Evolutionary conservation across 2,888 invertebrate species (phyloP).

Genomic region (Synanthedon andrenaeformis): DNA sequence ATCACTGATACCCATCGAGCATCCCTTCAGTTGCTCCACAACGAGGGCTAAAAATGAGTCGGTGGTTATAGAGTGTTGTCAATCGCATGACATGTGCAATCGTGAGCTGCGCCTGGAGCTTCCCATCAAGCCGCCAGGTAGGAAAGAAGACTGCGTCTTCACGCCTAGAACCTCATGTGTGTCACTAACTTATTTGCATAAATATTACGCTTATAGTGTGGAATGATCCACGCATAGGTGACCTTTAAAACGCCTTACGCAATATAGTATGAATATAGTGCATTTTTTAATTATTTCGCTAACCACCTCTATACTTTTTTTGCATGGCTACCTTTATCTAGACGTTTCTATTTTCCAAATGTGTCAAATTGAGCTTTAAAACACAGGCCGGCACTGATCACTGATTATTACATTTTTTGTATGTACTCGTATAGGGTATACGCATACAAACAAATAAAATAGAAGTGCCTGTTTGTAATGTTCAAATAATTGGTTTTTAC

Average conservation of each 20-base stretch:
- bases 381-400: conserved; percentile 64
- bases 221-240: conserved; percentile 8
- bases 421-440: no score
- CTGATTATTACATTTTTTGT: conserved; percentile 23
- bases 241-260: conserved; percentile 5
- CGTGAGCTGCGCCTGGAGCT: conserved; percentile 76
- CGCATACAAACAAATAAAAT: not conserved
- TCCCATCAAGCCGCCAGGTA: conserved; percentile 77
- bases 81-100: conserved; percentile 81
- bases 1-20: conserved; percentile 81
- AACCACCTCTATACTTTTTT: conserved; percentile 4
- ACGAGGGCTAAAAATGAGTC: conserved; percentile 80
- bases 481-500: no score
- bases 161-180: conserved; percentile 30
- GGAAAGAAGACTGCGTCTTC: conserved; percentile 30
- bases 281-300: no score
- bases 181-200: conserved; percentile 34
- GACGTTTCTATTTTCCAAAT: no score
- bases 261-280: no score
- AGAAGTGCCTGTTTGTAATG: no score
- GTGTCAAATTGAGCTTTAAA: no score
- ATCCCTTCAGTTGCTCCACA: conserved; percentile 85
- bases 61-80: conserved; percentile 86
- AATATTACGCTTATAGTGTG: conserved; percentile 10
- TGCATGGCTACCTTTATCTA: conserved; percentile 46